These are phyloP conservation scores for Palythoa heliodiscus DNA, from an alignment of 92 coral and sea anemone species.

Conservation along the genomic window DNA sequence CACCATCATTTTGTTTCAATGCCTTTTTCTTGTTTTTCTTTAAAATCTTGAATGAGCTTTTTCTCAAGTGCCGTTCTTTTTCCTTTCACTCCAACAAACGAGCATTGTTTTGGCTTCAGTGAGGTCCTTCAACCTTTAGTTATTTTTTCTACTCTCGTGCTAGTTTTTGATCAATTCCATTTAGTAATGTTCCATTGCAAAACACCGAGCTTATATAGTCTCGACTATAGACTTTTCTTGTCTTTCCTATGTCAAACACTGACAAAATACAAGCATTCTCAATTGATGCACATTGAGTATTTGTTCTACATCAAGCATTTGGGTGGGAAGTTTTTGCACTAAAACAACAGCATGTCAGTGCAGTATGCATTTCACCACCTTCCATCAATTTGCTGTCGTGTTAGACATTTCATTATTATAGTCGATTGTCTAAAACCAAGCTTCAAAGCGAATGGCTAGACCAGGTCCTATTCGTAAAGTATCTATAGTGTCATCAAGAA, in stretches of 20 bases:
- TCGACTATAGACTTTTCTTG: constrained; percentile 6
- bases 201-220: constrained; percentile 22
- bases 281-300: neutral
- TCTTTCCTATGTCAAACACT: neutral
- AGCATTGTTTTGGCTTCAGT: constrained; percentile 19
- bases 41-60: constrained; percentile 4
- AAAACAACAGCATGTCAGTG: neutral
- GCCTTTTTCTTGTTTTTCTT: constrained; percentile 8
- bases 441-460: no score
- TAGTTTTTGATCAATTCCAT: constrained; percentile 36
- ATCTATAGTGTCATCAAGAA: no score
- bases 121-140: neutral
- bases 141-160: constrained; percentile 25
- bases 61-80: constrained; percentile 1
- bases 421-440: no score
- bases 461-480: no score
- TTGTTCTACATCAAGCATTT: constrained; percentile 7
- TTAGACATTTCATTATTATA: no score
- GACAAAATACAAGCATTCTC: no score
- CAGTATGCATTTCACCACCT: neutral
- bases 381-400: neutral
- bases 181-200: constrained; percentile 20
- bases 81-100: constrained; percentile 8
- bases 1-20: constrained; percentile 16
- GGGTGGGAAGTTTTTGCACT: neutral